Base-by-base conservation (phyloP, 2,797 vertebrate species). In the Caiman crocodilus region DNA sequence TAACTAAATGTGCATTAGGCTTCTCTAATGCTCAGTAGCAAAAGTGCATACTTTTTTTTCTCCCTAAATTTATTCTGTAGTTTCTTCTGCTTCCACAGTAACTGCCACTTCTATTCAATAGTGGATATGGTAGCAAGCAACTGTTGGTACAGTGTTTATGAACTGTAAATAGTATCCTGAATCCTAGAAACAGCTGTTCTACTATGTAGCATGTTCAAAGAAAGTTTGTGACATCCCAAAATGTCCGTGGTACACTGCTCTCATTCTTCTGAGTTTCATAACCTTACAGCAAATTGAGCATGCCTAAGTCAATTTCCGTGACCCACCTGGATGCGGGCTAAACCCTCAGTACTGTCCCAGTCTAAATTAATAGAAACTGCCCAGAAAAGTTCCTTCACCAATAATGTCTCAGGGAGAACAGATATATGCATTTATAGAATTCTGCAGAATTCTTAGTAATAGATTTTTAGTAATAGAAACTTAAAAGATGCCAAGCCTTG, bases 231-330 rank as follows among this genome's bases (percentile, higher is more conserved):
- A 84, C 76, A 88, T 4, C n/a, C 7, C 3, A 25, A 81, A 30
- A 5, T 69, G 5, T 58, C 0, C 0, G 32, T 69, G 82, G 14
- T 4, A 16, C 63, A 50, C 79, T 77, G 69, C 35, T 4, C 15
- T 87, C 9, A 3, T 17, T 60, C 9, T 14, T 25, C 63, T 77
- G 77, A 21, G 65, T 79, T n/a, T 11, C 2, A 0, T 35, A 57
- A 67, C 82, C 86, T 1, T 1, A 73, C 79, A 59, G 23, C 63
- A 23, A 88, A 88, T 28, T 28, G 7, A 13, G 81, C 14, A 57
- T 20, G 56, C 88, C 84, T 42, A 71, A n/a, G 2, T 5, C 87
- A 0, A 0, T 86, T n/a, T 35, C 6, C 84, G 79, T 76, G 35
- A 1, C 2, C 17, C 16, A 73, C 71, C 55, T 78, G 17, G 69